Percentiles rank a stretch among this genome's conserved stretches.
phyloP scores from a whole-genome alignment of 2,113 vertebrate genomes.

The Crotalus tigris region DNA sequence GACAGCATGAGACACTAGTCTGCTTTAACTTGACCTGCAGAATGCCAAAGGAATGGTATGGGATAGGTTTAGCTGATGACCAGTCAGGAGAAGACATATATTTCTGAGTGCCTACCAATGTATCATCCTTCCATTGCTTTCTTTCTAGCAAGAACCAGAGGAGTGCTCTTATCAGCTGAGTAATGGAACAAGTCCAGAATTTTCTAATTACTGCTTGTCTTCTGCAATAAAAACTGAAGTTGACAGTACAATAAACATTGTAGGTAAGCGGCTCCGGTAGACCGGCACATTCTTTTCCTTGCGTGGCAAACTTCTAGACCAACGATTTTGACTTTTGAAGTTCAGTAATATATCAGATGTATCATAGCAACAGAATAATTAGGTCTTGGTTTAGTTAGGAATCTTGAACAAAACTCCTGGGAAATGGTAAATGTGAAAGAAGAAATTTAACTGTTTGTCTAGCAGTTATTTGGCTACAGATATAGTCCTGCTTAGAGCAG shows the following conservation, averaged over 20 bases:
- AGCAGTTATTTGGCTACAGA: neutral
- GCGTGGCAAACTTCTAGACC: neutral
- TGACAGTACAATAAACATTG: slow-evolving; percentile 80
- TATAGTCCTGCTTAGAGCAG: neutral
- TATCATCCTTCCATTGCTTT: slow-evolving; percentile 57
- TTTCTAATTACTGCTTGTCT: slow-evolving; percentile 72
- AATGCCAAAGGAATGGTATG: neutral
- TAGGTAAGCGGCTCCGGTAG: slow-evolving; percentile 69
- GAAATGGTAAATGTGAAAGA: neutral
- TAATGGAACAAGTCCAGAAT: slow-evolving; percentile 73
- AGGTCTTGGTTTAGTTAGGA: neutral
- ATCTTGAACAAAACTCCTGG: neutral
- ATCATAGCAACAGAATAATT: neutral
- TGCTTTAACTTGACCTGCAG: neutral
- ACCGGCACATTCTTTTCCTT: slow-evolving; percentile 20
- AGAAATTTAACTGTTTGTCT: neutral
- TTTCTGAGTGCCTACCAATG: neutral
- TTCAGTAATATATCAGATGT: neutral
- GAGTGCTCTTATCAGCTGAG: slow-evolving; percentile 74
- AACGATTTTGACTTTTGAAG: slow-evolving; percentile 10
- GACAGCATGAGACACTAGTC: neutral
- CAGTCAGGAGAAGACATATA: neutral
- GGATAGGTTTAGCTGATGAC: neutral
- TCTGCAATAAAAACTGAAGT: slow-evolving; percentile 77
- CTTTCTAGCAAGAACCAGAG: slow-evolving; percentile 79